A percentile compares a stretch with the other conserved stretches of the same genome.
Evolutionary conservation across 2,113 vertebrate genomes (phyloP).

Genomic region (Colossoma macropomum): DNA sequence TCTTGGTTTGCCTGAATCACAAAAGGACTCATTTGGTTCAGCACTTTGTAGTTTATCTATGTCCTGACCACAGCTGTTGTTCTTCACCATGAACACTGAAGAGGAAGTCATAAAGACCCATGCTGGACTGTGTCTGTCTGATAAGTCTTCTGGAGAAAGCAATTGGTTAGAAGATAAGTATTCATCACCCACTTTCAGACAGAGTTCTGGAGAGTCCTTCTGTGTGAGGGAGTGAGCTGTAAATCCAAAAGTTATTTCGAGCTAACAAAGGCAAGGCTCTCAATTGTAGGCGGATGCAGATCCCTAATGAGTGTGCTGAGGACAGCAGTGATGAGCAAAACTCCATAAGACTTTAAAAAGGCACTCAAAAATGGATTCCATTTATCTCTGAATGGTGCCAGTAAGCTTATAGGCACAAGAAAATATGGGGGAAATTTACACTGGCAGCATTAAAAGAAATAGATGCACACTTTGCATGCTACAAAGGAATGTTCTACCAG

Average conservation of each 20-base stretch:
- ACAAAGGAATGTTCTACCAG: background rate
- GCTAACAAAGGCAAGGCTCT: background rate
- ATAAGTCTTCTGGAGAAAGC: background rate
- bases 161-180: too few species aligned
- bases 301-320: conserved; percentile 12
- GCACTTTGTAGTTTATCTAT: background rate
- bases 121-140: background rate
- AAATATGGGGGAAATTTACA: background rate
- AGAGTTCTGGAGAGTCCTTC: background rate
- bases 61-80: background rate
- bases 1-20: background rate
- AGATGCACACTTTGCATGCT: background rate
- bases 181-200: background rate
- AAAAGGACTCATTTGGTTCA: background rate
- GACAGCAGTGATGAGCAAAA: background rate
- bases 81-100: background rate
- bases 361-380: background rate
- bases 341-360: background rate
- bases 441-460: background rate
- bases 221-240: background rate
- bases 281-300: background rate
- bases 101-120: background rate
- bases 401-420: background rate
- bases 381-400: background rate
- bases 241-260: background rate